Percentiles rank a stretch among this genome's conserved stretches.
phyloP scores from a whole-genome alignment of 2,797 vertebrate genomes.

The Ispidina lecontei region DNA sequence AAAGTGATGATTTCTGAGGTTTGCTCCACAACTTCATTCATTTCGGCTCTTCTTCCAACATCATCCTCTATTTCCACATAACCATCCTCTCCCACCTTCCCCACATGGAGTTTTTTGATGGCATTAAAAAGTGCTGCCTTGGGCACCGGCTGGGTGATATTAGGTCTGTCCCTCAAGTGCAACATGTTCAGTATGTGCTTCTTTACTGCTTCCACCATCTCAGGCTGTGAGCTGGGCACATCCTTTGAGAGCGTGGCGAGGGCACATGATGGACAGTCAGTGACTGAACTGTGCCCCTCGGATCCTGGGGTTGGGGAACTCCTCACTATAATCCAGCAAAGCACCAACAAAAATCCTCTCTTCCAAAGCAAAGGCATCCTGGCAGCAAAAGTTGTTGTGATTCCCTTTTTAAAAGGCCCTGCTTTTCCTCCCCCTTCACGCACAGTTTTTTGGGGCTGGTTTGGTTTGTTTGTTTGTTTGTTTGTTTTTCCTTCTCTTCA shows the following conservation, averaged over 20 bases:
- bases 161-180: constrained; percentile 92
- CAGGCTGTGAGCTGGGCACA: constrained; percentile 81
- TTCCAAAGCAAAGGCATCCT: constrained; percentile 86
- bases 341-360: constrained; percentile 82
- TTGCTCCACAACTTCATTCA: constrained; percentile 85
- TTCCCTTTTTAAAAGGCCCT: constrained; percentile 80
- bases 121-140: constrained; percentile 92
- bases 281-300: constrained; percentile 75
- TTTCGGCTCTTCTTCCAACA: constrained; percentile 79
- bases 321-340: constrained; percentile 83
- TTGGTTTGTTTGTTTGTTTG: constrained; percentile 40
- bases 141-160: constrained; percentile 91
- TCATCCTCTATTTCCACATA: constrained; percentile 92
- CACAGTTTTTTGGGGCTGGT: constrained; percentile 61
- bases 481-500: constrained; percentile 77
- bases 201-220: constrained; percentile 97
- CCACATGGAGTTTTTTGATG: constrained; percentile 91
- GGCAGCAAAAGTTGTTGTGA: constrained; percentile 81
- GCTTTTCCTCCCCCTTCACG: constrained; percentile 77
- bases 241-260: constrained; percentile 86
- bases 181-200: constrained; percentile 95
- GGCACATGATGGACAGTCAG: constrained; percentile 88
- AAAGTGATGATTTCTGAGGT: constrained; percentile 90
- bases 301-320: constrained; percentile 85
- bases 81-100: constrained; percentile 89